Base-by-base conservation (phyloP, 2,888 invertebrate species). In the Palloptera scutellata region DNA sequence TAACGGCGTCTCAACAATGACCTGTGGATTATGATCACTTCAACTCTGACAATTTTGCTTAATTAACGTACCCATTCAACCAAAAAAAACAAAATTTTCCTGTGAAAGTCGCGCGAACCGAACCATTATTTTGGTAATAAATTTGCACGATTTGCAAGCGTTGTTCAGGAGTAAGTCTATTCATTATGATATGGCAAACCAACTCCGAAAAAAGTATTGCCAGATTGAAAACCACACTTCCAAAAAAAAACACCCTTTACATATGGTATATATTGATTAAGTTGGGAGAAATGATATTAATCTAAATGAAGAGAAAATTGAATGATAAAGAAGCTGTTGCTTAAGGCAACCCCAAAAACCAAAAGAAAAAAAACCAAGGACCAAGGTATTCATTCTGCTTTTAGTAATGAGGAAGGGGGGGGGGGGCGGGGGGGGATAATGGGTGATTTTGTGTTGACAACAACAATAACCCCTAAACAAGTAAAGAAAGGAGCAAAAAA, bases 231-330 rank as follows among this genome's bases (percentile, higher is more conserved):
- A n/a, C n/a, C n/a, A n/a, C n/a, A n/a, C n/a, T n/a, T n/a, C n/a
- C n/a, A n/a, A n/a, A n/a, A n/a, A n/a, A n/a, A n/a, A n/a, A n/a
- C n/a, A n/a, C n/a, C n/a, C n/a, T n/a, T n/a, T 20, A 42, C 19
- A 15, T 62, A 12, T 58, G 17, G 19, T 52, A 45, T 11, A 45
- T 43, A 64, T 64, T 58, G 64, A 61, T 64, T 57, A 67, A 55
- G 48, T 63, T 64, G 52, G 20, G 45, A 30, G 19, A 42, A 55
- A 41, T 69, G 69, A 69, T 66, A 71, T 71, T 69, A 67, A 71
- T 71, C 65, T 71, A 67, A 71, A 71, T 71, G 63, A 71, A 71
- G 69, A 51, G 63, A 66, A 71, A 69, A 69, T 65, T 67, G 65
- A 68, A 66, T 64, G 52, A 40, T 58, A 67, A 66, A 58, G 55